These are phyloP conservation scores for Bradypodion ventrale DNA, from an alignment of 2,797 vertebrate species.

Conservation along the genomic window DNA sequence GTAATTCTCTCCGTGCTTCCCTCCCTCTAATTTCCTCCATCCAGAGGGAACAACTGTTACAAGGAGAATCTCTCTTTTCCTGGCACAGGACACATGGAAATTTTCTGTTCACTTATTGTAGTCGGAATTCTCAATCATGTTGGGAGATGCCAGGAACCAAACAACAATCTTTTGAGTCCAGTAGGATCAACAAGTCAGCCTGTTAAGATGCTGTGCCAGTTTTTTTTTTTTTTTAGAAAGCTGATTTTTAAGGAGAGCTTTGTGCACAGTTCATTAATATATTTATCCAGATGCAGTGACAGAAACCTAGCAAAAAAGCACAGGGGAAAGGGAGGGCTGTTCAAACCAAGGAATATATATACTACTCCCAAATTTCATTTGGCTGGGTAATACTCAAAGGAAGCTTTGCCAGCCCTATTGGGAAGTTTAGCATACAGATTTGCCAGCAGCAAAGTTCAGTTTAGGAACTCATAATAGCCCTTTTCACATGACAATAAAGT, in stretches of 20 bases:
- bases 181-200: constrained; percentile 34
- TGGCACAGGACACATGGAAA: constrained; percentile 37
- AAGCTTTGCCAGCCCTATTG: constrained; percentile 19
- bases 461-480: constrained; percentile 6
- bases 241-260: constrained; percentile 1
- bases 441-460: constrained; percentile 25
- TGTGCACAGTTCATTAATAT: not conserved
- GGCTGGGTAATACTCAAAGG: constrained; percentile 5
- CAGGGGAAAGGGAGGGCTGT: not conserved
- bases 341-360: constrained; percentile 20
- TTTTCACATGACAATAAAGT: constrained; percentile 16
- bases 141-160: constrained; percentile 32
- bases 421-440: not conserved
- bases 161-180: constrained; percentile 31
- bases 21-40: constrained; percentile 31
- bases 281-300: not conserved
- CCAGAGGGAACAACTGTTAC: constrained; percentile 32
- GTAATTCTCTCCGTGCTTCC: not conserved
- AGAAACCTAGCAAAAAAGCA: not conserved
- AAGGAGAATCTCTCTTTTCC: constrained; percentile 38
- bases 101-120: constrained; percentile 40
- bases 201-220: constrained; percentile 16
- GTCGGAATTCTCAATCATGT: constrained; percentile 40
- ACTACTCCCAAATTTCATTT: constrained; percentile 10
- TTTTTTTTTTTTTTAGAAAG: not conserved